phyloP scores from a whole-genome alignment of 23 tunicate genomes.

The Oikopleura albicans region DNA sequence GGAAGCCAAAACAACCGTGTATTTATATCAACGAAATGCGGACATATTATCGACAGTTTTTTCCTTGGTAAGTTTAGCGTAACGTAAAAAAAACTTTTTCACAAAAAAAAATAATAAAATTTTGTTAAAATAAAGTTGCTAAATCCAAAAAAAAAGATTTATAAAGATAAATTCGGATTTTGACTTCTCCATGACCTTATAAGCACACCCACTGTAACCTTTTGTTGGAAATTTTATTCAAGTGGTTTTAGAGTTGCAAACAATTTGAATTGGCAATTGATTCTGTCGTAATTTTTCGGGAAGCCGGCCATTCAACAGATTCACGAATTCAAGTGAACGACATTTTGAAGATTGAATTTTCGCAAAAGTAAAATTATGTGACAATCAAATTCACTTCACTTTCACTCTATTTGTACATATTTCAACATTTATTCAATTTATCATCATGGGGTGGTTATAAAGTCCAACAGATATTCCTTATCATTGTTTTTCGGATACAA shows the following conservation, averaged over 20 bases:
- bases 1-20: background rate
- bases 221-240: background rate
- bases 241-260: background rate
- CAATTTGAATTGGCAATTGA: background rate
- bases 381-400: background rate
- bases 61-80: background rate
- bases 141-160: no score
- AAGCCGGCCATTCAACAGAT: constrained; percentile 7
- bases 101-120: no score
- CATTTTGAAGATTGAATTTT: background rate
- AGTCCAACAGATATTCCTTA: no score
- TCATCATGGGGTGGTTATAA: no score
- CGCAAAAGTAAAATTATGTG: background rate
- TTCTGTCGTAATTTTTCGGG: background rate
- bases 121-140: no score
- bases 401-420: background rate
- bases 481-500: no score
- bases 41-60: background rate
- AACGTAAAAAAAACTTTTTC: no score
- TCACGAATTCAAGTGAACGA: background rate
- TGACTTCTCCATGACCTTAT: no score
- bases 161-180: no score
- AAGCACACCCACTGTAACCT: background rate
- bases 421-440: no score
- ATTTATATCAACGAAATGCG: background rate